Percentiles rank a stretch among this genome's conserved stretches.
These are phyloP conservation scores for Eublepharis macularius DNA, from an alignment of 2,113 vertebrate genomes.

Conservation along the genomic window DNA sequence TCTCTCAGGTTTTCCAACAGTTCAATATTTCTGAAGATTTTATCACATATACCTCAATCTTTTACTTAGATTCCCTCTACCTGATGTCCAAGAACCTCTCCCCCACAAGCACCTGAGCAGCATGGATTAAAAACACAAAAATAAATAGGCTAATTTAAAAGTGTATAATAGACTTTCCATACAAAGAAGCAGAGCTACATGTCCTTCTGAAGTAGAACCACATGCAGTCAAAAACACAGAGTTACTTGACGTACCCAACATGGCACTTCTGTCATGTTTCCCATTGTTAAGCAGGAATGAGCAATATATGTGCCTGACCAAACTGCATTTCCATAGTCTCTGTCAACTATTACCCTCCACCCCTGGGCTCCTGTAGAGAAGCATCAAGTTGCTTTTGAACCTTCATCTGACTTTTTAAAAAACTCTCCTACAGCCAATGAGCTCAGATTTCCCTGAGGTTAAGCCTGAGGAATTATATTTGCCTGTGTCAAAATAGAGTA, in stretches of 20 bases:
- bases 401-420: background rate
- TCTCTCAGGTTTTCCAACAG: no score
- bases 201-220: background rate
- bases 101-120: no score
- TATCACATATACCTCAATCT: no score
- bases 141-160: no score
- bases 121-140: no score
- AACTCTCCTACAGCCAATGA: conserved; percentile 30
- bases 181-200: background rate
- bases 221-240: background rate
- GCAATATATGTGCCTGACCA: no score
- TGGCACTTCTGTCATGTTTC: no score
- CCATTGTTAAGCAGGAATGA: background rate
- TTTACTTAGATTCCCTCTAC: no score
- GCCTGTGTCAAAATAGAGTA: background rate
- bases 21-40: no score
- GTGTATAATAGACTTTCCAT: background rate
- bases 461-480: conserved; percentile 3
- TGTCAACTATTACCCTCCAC: background rate
- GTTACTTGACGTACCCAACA: background rate
- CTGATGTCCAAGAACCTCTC: no score
- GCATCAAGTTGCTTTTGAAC: background rate
- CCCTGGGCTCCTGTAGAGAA: background rate
- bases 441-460: conserved; percentile 30
- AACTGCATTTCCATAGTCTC: background rate